Base-by-base conservation (phyloP, 1,140 invertebrate genomes). In the Nautilus pompilius region DNA sequence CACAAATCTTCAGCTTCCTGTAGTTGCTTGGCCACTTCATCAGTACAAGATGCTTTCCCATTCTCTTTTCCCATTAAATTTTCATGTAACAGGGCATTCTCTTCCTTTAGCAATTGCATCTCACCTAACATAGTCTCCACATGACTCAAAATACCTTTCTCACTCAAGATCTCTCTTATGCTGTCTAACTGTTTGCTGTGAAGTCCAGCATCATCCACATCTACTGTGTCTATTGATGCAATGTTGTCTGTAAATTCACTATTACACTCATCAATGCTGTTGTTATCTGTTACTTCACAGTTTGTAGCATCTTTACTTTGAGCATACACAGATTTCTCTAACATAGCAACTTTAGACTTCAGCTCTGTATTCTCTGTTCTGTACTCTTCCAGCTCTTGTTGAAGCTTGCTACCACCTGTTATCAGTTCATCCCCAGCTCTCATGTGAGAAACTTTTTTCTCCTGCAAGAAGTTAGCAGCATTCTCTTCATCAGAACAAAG, bases 1-100 rank as follows among this genome's bases (percentile, higher is more conserved):
- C 68, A 74, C 20, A 70, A 64, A 32, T 73, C 70, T 33, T 70
- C 69, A 32, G 77, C 66, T 62, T 79, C 24, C 8, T 53, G 49
- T 26, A 53, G 26, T 2, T 24, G n/a, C 20, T 53, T 28, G 15
- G 29, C 17, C 15, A 28, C 49, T 2, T 28, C 17, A 15, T 53
- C 49, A 20, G 26, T 28, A 53, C 49, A 22, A 53, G 20, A 24
- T 6, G 49, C 17, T 5, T 28, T 22, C 0, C 24, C 29, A 53
- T 24, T 15, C 26, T 24, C 22, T 0, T 28, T 28, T 22, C 20
- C 5, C 26, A 28, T 6, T 5, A 53, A 17, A 6, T 28, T 53
- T 20, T 53, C 49, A 28, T 24, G n/a, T 4, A 53, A 28, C 20
- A 28, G 15, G 15, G 49, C 49, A 53, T 53, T 53, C 49, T 53